Evolutionary conservation across 2,113 vertebrate species (phyloP).

Genomic region (Syngnathus floridae): DNA sequence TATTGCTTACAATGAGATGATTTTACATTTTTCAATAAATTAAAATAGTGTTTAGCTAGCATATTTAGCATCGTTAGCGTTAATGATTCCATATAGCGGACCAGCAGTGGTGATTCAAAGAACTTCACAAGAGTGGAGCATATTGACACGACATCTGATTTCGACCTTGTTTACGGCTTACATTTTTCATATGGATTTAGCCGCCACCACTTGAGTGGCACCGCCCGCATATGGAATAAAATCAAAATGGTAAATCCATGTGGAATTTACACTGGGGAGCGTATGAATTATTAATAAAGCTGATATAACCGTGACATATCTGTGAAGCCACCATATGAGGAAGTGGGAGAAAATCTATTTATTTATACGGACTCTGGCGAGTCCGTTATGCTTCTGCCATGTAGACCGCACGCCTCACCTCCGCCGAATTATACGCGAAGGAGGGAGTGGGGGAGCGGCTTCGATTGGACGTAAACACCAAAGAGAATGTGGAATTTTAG

Average conservation of each 20-base stretch:
- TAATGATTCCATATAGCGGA: too few species aligned
- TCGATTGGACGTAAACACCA: too few species aligned
- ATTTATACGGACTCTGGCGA: too few species aligned
- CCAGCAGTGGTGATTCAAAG: constrained; percentile 14
- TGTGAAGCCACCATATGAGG: constrained; percentile 29
- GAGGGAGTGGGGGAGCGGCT: too few species aligned
- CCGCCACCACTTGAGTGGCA: constrained; percentile 17
- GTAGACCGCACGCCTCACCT: too few species aligned
- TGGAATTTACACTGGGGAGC: constrained; percentile 19
- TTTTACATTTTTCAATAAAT: too few species aligned
- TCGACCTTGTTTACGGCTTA: constrained; percentile 13
- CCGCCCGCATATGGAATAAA: constrained; percentile 19
- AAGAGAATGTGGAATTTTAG: background rate
- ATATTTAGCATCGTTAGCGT: too few species aligned
- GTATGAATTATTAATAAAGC: constrained; percentile 58
- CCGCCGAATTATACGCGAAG: too few species aligned
- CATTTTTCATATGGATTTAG: constrained; percentile 13
- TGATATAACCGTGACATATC: constrained; percentile 39
- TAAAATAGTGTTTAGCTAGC: too few species aligned
- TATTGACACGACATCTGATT: constrained; percentile 5
- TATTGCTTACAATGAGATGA: too few species aligned
- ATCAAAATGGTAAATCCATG: constrained; percentile 20
- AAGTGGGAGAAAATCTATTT: constrained; percentile 3
- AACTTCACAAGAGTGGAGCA: too few species aligned
- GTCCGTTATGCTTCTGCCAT: too few species aligned